Evolutionary conservation across 2,888 invertebrate genomes (phyloP), one percentile per base, ranked within the genome.

Genomic region (Agrochola macilenta): DNA sequence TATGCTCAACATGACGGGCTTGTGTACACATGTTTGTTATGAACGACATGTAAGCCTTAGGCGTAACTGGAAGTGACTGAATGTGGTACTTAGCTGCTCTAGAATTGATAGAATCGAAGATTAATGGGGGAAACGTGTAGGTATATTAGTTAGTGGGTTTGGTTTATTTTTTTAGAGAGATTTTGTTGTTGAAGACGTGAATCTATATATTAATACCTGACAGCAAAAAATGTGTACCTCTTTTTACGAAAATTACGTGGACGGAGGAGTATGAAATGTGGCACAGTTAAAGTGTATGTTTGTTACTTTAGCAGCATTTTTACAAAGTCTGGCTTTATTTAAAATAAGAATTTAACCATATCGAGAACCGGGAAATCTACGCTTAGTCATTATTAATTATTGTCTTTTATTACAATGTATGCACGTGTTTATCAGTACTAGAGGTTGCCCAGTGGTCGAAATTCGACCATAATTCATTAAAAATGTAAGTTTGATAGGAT

Each of bases 1-100:
- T 69, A 52, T 78, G 77, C 52, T 74, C 49, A 76, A 70, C 77
- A 54, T 71, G 23, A 39, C 30, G 69, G 78, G 70, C 66, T 88
- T 77, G 74, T 43, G 75, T 79, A 82, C 76, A 74, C 76, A 61
- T 78, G 76, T 74, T 87, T 85, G 68, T 26, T 79, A 79, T 84
- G 75, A 49, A 63, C 35, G 60, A 74, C 49, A 68, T 58, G 73
- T 75, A 69, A 79, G 74, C 65, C 39, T 69, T 12, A 69, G 60
- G 57, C 61, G 78, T 65, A 73, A 72, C 73, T 86, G 83, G 74
- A 72, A 76, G 60, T 72, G 73, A 68, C 78, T 85, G 72, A 57
- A 76, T 82, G 61, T 68, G 63, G 73, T 64, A 61, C n/a, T 64
- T 68, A 68, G 63, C 57, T 81, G 58, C 58, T 76, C 35, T 76